Percentiles rank a stretch among this genome's conserved stretches.
phyloP scores from a whole-genome alignment of 2,888 invertebrate species.

The Bellardia bayeri region DNA sequence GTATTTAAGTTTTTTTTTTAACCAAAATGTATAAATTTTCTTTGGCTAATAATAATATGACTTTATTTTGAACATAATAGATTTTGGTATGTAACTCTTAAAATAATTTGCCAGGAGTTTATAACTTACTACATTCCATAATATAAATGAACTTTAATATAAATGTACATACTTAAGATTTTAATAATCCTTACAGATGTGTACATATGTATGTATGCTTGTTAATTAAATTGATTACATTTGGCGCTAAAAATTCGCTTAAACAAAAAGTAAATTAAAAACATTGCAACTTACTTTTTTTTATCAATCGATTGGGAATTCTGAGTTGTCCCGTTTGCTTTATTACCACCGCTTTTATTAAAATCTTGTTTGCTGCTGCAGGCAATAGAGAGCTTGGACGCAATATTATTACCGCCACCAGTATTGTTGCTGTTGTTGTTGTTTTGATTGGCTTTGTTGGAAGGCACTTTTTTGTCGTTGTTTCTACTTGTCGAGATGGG shows the following conservation, averaged over 20 bases:
- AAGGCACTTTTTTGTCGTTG: slow-evolving; percentile 59
- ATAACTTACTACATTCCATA: too few relatives aligned
- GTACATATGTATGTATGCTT: too few relatives aligned
- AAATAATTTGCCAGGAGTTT: too few relatives aligned
- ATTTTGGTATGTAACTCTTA: too few relatives aligned
- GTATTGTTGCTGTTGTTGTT: slow-evolving; percentile 19
- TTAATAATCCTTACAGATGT: too few relatives aligned
- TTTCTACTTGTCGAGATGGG: slow-evolving; percentile 71
- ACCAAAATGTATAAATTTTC: too few relatives aligned
- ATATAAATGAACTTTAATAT: too few relatives aligned
- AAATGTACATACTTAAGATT: too few relatives aligned
- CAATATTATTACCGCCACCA: slow-evolving; percentile 5
- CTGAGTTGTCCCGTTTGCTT: background rate
- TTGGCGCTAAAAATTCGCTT: background rate
- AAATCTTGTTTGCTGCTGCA: background rate
- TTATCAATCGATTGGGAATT: slow-evolving; percentile 23
- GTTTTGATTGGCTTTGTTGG: slow-evolving; percentile 40
- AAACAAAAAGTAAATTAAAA: background rate
- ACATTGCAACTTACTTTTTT: slow-evolving; percentile 57
- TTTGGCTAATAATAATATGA: too few relatives aligned
- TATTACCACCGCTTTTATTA: slow-evolving; percentile 11
- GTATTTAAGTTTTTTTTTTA: too few relatives aligned
- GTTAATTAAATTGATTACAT: background rate
- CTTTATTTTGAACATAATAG: too few relatives aligned
- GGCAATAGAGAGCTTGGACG: slow-evolving; percentile 29